Evolutionary conservation across 2,113 vertebrate species (phyloP).

Genomic region (Phalacrocorax aristotelis): DNA sequence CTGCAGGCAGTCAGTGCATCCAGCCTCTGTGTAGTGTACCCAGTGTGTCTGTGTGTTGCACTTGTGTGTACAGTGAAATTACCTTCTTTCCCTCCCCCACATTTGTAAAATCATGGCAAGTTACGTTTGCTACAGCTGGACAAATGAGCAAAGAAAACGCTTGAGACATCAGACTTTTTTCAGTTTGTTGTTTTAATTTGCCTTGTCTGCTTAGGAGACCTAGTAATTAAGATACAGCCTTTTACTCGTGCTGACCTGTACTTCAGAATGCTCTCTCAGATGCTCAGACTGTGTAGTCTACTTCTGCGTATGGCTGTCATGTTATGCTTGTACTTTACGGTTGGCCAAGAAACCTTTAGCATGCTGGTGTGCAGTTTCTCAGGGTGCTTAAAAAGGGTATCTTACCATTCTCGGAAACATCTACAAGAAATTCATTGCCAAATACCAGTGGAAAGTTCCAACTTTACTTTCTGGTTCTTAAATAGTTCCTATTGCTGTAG

Average conservation of each 20-base stretch:
- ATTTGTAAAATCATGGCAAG: not conserved
- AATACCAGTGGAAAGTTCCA: not conserved
- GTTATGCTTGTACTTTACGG: not conserved
- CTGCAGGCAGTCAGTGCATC: not conserved
- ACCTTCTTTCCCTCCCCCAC: not conserved
- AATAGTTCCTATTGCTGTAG: not conserved
- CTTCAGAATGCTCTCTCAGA: not conserved
- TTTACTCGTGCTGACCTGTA: not conserved
- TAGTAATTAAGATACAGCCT: not conserved
- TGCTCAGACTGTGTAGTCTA: too few species aligned
- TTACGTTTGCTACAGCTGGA: not conserved
- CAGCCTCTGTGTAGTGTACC: not conserved
- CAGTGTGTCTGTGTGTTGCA: accelerated
- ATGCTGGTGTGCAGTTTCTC: not conserved
- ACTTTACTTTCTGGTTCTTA: not conserved
- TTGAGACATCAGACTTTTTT: not conserved
- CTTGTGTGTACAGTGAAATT: not conserved
- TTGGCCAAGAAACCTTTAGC: not conserved
- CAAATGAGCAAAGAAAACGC: not conserved
- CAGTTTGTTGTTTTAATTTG: not conserved
- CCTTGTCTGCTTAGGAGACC: not conserved
- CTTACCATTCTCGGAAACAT: not conserved
- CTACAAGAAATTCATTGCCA: not conserved
- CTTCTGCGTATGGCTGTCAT: not conserved
- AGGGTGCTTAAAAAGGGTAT: not conserved